These are phyloP conservation scores for Amphilophus citrinellus DNA, from an alignment of 2,113 vertebrate genomes.

Conservation along the genomic window DNA sequence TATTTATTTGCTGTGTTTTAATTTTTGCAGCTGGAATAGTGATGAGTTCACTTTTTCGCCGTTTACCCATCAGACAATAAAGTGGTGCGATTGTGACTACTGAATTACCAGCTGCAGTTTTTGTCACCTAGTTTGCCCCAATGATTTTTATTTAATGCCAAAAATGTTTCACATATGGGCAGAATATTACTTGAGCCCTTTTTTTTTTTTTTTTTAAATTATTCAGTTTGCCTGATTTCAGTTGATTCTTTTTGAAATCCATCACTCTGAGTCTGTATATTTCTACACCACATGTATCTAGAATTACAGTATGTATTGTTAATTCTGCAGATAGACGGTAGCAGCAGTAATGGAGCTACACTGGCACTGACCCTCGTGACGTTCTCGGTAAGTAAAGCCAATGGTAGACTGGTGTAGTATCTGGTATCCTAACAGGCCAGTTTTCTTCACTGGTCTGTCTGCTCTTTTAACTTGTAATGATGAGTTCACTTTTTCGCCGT, in stretches of 20 bases:
- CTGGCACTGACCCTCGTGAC: neutral
- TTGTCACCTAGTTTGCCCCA: neutral
- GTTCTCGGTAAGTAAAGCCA: constrained; percentile 22
- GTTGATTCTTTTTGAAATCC: neutral
- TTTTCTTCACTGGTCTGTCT: neutral
- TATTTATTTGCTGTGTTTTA: neutral
- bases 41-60: constrained; percentile 69
- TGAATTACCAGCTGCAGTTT: constrained; percentile 61
- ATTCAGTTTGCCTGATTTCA: neutral
- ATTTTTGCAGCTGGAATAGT: constrained; percentile 42
- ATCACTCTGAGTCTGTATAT: neutral
- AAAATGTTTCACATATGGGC: neutral
- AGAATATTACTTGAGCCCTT: neutral
- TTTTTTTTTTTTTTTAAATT: neutral
- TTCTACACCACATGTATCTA: neutral
- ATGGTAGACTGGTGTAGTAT: neutral
- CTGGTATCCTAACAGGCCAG: neutral
- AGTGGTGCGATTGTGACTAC: constrained; percentile 68
- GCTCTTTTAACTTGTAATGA: constrained; percentile 48
- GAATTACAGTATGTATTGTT: neutral
- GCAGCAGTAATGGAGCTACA: neutral
- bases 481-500: constrained; percentile 74
- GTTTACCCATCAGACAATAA: constrained; percentile 79
- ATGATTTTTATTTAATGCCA: neutral
- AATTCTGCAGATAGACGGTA: neutral